A percentile compares a stretch with the other conserved stretches of the same genome.
phyloP scores from a whole-genome alignment of 2,888 invertebrate genomes.

The Drosophila nr. perissopoda region DNA sequence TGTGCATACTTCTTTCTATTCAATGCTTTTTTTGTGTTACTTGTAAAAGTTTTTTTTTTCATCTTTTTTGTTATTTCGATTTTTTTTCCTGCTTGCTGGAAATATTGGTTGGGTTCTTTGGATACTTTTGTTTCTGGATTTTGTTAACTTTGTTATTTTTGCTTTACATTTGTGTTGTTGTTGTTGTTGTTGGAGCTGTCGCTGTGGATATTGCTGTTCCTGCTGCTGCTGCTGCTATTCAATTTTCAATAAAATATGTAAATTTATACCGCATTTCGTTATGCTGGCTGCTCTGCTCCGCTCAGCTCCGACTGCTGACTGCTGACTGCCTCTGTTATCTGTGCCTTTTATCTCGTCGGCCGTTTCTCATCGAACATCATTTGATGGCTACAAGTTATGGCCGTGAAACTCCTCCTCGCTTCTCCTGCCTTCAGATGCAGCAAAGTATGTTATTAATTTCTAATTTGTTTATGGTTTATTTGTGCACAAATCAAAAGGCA shows the following conservation, averaged over 20 bases:
- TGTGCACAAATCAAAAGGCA: slow-evolving; percentile 80
- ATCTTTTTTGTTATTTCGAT: slow-evolving; percentile 19
- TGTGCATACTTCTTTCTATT: slow-evolving; percentile 59
- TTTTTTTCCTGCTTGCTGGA: slow-evolving; percentile 31
- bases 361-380: slow-evolving; percentile 72
- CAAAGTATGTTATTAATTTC: slow-evolving; percentile 78
- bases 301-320: slow-evolving; percentile 43
- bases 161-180: slow-evolving; percentile 39
- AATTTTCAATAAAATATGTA: slow-evolving; percentile 81
- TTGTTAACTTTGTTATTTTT: slow-evolving; percentile 77
- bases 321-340: not conserved
- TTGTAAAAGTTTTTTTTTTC: slow-evolving; percentile 55
- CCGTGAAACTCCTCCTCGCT: slow-evolving; percentile 4
- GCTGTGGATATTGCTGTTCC: slow-evolving; percentile 6
- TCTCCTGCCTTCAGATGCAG: slow-evolving; percentile 40
- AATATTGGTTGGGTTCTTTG: slow-evolving; percentile 41
- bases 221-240: slow-evolving; percentile 56
- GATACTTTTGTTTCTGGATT: slow-evolving; percentile 73
- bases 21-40: slow-evolving; percentile 66
- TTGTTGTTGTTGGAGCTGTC: slow-evolving; percentile 1
- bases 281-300: slow-evolving; percentile 41
- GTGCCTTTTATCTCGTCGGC: not conserved
- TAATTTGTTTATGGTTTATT: slow-evolving; percentile 78
- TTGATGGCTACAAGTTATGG: slow-evolving; percentile 78
- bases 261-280: slow-evolving; percentile 79